Evolutionary conservation across 2,888 invertebrate species (phyloP), one percentile per base, ranked within the genome.

Genomic region (Melanostoma scalare): DNA sequence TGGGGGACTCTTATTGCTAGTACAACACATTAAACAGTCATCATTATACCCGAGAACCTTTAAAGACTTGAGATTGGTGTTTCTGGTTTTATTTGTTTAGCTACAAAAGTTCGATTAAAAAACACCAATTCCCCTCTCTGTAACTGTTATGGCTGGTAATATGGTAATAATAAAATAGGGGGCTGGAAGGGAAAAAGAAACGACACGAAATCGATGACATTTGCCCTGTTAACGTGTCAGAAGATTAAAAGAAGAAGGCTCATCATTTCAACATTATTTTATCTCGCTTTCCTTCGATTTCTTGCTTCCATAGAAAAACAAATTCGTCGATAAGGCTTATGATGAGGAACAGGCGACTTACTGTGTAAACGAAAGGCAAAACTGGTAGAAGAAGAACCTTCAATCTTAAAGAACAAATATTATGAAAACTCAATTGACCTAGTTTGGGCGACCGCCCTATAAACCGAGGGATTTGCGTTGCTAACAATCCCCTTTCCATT

Each of bases 381-480:
- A 65, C 38, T 20, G 50, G 31, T n/a, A 44, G 61, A 79, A 38
- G 31, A 8, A 44, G 61, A 79, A 38, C 50, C 30, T 56, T 56
- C 48, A 50, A 48, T 48, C 53, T 36, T 33, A 63, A 50, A 50
- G 65, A 56, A 55, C 67, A 76, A 72, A 68, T 72, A 72, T 77
- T 81, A 81, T 77, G 61, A 72, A 81, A 81, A 72, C 67, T 77
- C 67, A 72, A 77, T 81, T 77, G 81, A 81, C 81, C 81, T 56
- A 81, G 60, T 61, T 81, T 38, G 6, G 30, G 38, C 38, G 71
- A 10, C 46, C 36, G n/a, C 9, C 68, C 55, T 42, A 36, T 5
- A 44, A 44, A 60, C 9, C 33, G 44, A 20, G 36, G 36, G 42
- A 68, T 61, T 53, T 76, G 9, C 20, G 9, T 56, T 44, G 30